Evolutionary conservation across 2,888 invertebrate species (phyloP).

Genomic region (Automeris io): DNA sequence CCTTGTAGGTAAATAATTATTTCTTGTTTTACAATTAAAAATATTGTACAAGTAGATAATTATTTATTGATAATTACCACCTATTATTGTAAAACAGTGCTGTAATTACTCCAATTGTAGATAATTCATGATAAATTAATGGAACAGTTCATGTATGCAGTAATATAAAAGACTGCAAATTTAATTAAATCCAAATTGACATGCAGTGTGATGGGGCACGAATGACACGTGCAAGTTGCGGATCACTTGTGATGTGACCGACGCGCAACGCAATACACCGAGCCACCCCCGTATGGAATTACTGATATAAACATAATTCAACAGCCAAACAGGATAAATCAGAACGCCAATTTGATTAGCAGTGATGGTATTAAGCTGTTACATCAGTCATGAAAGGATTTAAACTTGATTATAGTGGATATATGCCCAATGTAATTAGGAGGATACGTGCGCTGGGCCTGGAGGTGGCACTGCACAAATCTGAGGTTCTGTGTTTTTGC

Average conservation of each 20-base stretch:
- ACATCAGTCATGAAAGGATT: not conserved
- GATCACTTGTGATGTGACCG: not conserved
- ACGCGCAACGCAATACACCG: not conserved
- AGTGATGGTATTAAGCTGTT: not conserved
- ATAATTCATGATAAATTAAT: not conserved
- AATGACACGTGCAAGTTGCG: not conserved
- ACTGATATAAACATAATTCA: not conserved
- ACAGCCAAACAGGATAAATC: not conserved
- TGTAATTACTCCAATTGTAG: too few species aligned
- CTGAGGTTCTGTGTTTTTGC: too few species aligned
- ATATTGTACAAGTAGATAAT: too few species aligned
- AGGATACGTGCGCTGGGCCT: too few species aligned
- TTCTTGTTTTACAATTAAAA: too few species aligned
- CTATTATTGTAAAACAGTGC: too few species aligned
- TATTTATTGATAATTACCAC: too few species aligned
- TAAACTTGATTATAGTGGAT: not conserved
- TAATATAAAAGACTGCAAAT: not conserved
- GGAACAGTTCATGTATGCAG: not conserved
- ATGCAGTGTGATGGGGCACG: not conserved
- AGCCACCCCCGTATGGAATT: not conserved
- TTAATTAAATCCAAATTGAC: slow-evolving; percentile 1
- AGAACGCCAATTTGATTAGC: not conserved
- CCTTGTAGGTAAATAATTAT: too few species aligned
- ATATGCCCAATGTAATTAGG: too few species aligned
- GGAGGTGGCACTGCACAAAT: too few species aligned